Conservation (phyloP, 2,888 invertebrate genomes). For the Cantharis flavilabris region DNA sequence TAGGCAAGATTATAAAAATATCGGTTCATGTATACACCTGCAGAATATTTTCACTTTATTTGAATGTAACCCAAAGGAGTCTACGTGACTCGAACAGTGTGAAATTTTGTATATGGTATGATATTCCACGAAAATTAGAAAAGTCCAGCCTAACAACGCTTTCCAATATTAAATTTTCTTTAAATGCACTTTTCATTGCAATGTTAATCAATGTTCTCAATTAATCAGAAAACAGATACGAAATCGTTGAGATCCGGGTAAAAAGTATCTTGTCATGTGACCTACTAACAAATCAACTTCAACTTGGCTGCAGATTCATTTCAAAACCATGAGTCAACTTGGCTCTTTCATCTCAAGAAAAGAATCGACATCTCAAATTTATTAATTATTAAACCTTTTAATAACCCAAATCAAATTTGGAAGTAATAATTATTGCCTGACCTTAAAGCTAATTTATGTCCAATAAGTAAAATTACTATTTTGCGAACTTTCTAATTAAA, state of each 20-base stretch:
- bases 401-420: background rate
- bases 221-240: slow-evolving; percentile 20
- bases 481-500: background rate
- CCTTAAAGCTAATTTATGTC: background rate
- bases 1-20: background rate
- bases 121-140: background rate
- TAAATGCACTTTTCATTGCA: background rate
- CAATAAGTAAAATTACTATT: background rate
- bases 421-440: background rate
- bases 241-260: slow-evolving; percentile 36
- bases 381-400: background rate
- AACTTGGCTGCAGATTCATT: slow-evolving; percentile 16
- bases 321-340: slow-evolving; percentile 22
- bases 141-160: background rate
- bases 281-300: slow-evolving; percentile 37
- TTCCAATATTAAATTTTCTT: background rate
- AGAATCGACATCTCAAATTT: background rate
- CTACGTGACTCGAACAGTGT: background rate
- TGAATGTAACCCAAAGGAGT: background rate
- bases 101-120: background rate
- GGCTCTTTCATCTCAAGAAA: background rate
- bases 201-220: slow-evolving; percentile 7
- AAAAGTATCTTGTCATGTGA: slow-evolving; percentile 37
- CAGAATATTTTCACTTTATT: background rate
- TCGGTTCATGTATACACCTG: background rate